Percentiles rank a stretch among this genome's conserved stretches.
Evolutionary conservation across 2,888 invertebrate genomes (phyloP).

Genomic region (Graphium colonna): DNA sequence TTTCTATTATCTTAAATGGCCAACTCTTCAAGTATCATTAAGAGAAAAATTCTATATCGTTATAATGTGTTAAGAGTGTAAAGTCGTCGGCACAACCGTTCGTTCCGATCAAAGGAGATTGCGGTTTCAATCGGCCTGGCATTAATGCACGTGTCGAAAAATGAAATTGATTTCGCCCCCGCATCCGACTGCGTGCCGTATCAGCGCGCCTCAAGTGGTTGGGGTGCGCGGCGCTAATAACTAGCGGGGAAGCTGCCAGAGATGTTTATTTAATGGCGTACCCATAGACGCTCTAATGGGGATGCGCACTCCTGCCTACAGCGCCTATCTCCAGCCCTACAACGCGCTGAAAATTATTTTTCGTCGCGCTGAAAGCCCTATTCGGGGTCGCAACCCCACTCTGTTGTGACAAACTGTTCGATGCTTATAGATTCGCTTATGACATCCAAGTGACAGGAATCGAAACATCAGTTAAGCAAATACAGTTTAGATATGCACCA

Average conservation of each 20-base stretch:
- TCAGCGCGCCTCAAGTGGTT: slow-evolving; percentile 68
- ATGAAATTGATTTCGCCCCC: slow-evolving; percentile 75
- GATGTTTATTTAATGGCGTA: slow-evolving; percentile 78
- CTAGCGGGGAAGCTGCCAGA: slow-evolving; percentile 67
- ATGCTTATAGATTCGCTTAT: slow-evolving; percentile 10
- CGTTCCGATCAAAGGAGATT: slow-evolving; percentile 32
- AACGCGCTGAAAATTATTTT: slow-evolving; percentile 38
- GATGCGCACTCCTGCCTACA: slow-evolving; percentile 44
- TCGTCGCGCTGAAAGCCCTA: slow-evolving; percentile 29
- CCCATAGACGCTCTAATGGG: slow-evolving; percentile 73
- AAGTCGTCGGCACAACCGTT: slow-evolving; percentile 13
- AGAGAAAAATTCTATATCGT: no score
- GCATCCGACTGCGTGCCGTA: slow-evolving; percentile 75
- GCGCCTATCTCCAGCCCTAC: slow-evolving; percentile 31
- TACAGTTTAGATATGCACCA: no score
- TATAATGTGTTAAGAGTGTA: no score
- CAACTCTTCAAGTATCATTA: no score
- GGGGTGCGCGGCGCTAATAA: slow-evolving; percentile 72
- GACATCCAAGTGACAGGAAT: slow-evolving; percentile 5
- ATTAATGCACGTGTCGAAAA: slow-evolving; percentile 76
- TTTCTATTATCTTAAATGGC: no score
- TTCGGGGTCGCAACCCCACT: slow-evolving; percentile 11
- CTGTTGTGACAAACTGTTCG: slow-evolving; percentile 9
- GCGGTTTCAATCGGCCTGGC: slow-evolving; percentile 60
- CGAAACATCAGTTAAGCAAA: no score